Conservation (phyloP, 2,113 vertebrate genomes). For the Podarcis cretensis region DNA sequence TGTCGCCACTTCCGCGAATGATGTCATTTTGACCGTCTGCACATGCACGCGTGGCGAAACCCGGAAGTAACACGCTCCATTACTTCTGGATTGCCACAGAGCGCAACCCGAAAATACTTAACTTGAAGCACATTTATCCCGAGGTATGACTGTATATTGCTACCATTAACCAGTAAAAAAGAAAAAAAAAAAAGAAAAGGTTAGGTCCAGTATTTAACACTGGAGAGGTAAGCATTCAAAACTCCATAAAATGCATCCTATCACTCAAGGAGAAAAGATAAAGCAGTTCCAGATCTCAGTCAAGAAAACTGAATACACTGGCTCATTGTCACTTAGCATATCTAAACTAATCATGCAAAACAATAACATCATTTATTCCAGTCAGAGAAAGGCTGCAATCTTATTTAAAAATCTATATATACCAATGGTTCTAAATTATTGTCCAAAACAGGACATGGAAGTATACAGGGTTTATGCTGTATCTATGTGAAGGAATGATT, state of each 20-base stretch:
- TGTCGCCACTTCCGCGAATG: too few species aligned
- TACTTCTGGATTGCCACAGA: too few species aligned
- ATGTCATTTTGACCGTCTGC: too few species aligned
- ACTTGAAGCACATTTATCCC: too few species aligned
- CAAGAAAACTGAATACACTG: constrained; percentile 24
- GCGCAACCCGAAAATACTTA: too few species aligned
- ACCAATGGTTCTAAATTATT: neutral
- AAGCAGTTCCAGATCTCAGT: neutral
- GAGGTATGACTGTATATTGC: neutral
- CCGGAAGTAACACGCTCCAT: too few species aligned
- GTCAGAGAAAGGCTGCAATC: neutral
- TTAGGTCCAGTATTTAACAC: accelerated
- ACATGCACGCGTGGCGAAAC: too few species aligned
- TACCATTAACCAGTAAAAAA: neutral
- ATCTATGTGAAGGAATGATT: neutral
- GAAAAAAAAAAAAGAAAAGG: neutral
- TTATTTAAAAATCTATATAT: neutral
- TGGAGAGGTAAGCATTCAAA: neutral
- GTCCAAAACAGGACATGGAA: neutral
- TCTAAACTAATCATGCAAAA: constrained; percentile 12
- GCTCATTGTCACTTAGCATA: neutral
- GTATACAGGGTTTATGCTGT: neutral
- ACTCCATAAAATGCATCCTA: neutral
- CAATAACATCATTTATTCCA: constrained; percentile 10
- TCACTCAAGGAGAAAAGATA: constrained; percentile 11